Percentiles rank a stretch among this genome's conserved stretches.
These are phyloP conservation scores for Parotocinclus haroldoi DNA, from an alignment of 2,797 vertebrate species.

Conservation along the genomic window DNA sequence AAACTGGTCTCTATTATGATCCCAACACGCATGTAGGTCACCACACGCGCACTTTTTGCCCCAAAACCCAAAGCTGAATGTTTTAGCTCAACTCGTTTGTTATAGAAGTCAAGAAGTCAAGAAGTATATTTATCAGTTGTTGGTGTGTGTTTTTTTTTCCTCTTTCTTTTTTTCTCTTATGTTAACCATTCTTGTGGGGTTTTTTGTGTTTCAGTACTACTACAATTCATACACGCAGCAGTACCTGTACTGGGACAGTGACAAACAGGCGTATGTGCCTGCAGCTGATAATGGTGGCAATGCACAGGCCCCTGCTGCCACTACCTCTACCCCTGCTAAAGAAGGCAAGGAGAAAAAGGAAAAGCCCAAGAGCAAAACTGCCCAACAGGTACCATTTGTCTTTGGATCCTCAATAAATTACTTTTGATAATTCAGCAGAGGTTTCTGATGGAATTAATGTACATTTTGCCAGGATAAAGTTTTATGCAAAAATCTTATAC, in stretches of 20 bases:
- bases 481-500: no score
- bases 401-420: no score
- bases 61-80: no score
- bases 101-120: no score
- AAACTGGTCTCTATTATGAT: constrained; percentile 94
- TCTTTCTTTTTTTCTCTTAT: no score
- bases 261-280: constrained; percentile 90
- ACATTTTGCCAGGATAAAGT: no score
- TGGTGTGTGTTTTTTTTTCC: background rate
- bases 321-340: constrained; percentile 77
- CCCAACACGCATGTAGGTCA: constrained; percentile 86
- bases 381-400: constrained; percentile 82
- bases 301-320: constrained; percentile 53
- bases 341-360: constrained; percentile 95
- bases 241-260: constrained; percentile 97
- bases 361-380: constrained; percentile 97
- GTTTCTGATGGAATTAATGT: no score
- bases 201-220: constrained; percentile 80
- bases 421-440: no score
- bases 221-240: constrained; percentile 97
- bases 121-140: background rate
- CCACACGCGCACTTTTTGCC: no score
- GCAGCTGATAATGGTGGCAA: constrained; percentile 66
- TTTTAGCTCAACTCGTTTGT: background rate
- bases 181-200: no score